A percentile compares a stretch with the other conserved stretches of the same genome.
Conservation (phyloP, 2,113 vertebrate genomes). For the Pseudolaguvia tuberculata region DNA sequence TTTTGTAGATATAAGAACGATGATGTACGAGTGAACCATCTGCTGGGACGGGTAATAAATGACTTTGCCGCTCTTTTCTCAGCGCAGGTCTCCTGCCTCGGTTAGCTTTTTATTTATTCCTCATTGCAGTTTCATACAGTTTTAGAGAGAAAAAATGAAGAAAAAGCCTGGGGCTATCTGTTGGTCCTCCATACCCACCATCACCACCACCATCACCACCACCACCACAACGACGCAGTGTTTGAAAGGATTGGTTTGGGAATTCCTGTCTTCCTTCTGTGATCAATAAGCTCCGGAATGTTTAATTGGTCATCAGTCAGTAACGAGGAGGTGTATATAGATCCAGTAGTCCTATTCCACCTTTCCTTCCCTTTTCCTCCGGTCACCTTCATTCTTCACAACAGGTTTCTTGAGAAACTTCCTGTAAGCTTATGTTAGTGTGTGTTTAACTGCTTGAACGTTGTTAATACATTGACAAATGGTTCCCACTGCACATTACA, state of each 20-base stretch:
- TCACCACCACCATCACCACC: too few relatives aligned
- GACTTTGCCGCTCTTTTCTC: neutral
- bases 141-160: neutral
- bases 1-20: constrained; percentile 19
- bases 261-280: constrained; percentile 55
- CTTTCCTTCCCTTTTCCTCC: constrained; percentile 56
- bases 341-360: constrained; percentile 67
- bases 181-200: neutral
- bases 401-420: too few relatives aligned
- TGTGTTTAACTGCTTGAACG: neutral
- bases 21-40: constrained; percentile 40
- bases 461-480: neutral
- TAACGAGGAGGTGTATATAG: constrained; percentile 65
- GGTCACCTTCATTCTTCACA: too few relatives aligned
- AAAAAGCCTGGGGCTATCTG: constrained; percentile 31
- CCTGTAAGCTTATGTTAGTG: too few relatives aligned
- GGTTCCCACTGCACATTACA: neutral
- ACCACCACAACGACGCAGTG: neutral
- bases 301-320: constrained; percentile 76
- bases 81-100: constrained; percentile 6
- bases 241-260: constrained; percentile 51
- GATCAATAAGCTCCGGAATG: constrained; percentile 69
- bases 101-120: constrained; percentile 1
- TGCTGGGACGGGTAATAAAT: constrained; percentile 39
- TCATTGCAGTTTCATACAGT: neutral